These are phyloP conservation scores for Miltochrista miniata DNA, from an alignment of 2,888 invertebrate genomes.

Conservation along the genomic window DNA sequence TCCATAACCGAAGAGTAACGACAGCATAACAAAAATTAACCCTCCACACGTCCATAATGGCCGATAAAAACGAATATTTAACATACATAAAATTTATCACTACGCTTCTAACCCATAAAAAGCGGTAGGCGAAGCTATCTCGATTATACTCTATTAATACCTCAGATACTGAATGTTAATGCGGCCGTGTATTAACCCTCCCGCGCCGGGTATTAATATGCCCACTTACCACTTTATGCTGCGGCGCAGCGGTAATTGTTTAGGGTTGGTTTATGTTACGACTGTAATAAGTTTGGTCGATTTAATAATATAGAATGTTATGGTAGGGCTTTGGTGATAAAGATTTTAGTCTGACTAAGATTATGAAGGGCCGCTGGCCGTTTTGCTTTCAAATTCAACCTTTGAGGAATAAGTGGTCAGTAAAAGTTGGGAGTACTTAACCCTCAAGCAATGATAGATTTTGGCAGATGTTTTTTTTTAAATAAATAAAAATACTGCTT, in stretches of 20 bases:
- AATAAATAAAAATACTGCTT: no score
- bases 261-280: conserved; percentile 67
- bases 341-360: conserved; percentile 1
- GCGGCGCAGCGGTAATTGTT: conserved; percentile 68
- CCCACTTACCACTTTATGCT: conserved; percentile 70
- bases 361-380: background rate
- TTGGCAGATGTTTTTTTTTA: no score
- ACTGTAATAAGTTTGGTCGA: conserved; percentile 41
- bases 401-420: no score
- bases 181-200: conserved; percentile 58
- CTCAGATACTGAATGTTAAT: conserved; percentile 69
- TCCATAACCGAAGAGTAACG: conserved; percentile 25
- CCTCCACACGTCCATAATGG: conserved; percentile 21
- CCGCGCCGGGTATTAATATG: conserved; percentile 50
- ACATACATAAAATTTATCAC: conserved; percentile 48
- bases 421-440: no score
- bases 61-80: conserved; percentile 44
- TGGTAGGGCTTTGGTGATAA: conserved; percentile 24
- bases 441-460: no score
- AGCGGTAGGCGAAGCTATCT: conserved; percentile 50
- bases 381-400: background rate
- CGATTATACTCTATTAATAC: conserved; percentile 77
- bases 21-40: conserved; percentile 37
- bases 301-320: conserved; percentile 55
- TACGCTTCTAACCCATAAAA: conserved; percentile 47